Evolutionary conservation across 1,140 invertebrate species (phyloP).

Genomic region (Elysia chlorotica): DNA sequence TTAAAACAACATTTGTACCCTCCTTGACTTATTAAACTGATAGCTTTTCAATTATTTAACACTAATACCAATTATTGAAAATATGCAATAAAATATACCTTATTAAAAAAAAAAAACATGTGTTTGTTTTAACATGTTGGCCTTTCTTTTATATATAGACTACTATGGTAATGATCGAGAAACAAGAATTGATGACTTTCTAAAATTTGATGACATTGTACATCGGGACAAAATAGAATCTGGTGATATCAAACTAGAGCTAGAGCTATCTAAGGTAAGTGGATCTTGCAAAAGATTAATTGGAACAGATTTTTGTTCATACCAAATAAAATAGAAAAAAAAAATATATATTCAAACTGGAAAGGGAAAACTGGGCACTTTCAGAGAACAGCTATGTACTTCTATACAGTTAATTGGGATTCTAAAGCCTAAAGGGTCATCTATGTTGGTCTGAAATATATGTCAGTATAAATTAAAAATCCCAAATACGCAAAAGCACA

Average conservation of each 20-base stretch:
- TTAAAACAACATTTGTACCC: not conserved
- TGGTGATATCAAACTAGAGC: not conserved
- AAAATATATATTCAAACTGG: too few species aligned
- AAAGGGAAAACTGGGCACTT: too few species aligned
- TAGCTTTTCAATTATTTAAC: not conserved
- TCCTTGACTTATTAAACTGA: not conserved
- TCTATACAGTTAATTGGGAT: too few species aligned
- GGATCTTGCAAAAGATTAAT: not conserved
- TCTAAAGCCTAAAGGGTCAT: not conserved
- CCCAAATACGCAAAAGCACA: too few species aligned
- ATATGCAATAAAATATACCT: not conserved
- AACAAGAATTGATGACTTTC: constrained; percentile 10
- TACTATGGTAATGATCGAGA: constrained; percentile 3
- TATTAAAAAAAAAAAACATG: not conserved
- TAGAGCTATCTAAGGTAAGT: constrained; percentile 12
- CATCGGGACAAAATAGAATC: not conserved
- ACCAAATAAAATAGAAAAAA: not conserved
- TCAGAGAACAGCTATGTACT: too few species aligned
- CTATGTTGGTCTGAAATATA: not conserved
- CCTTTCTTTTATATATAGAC: not conserved
- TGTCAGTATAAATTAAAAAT: too few species aligned
- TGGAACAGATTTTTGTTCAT: not conserved
- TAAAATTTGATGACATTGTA: constrained; percentile 15
- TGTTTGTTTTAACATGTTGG: not conserved
- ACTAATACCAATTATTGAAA: not conserved